Evolutionary conservation across 2,113 vertebrate genomes (phyloP).

Genomic region (Manacus vitellinus): DNA sequence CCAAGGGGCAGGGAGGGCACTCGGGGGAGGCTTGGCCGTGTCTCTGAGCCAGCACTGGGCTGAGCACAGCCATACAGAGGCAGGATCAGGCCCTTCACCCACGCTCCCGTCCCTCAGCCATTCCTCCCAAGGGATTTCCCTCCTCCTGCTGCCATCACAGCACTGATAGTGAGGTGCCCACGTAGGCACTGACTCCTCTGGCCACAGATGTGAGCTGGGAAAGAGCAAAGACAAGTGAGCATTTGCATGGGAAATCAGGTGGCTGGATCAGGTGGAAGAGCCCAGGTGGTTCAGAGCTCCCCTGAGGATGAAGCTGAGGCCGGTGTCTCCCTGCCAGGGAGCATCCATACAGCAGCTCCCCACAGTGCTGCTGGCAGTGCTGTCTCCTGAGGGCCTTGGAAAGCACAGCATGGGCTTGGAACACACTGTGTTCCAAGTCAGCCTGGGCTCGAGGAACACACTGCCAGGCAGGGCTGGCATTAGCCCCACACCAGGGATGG

Average conservation of each 20-base stretch:
- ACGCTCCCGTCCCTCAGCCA: neutral
- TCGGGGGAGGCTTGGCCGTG: fast-evolving
- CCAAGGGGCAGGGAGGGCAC: neutral
- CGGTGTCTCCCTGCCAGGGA: neutral
- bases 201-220: neutral
- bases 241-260: neutral
- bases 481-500: neutral
- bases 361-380: neutral
- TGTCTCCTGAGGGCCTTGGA: neutral
- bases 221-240: neutral
- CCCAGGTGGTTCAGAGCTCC: neutral
- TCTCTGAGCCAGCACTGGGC: neutral
- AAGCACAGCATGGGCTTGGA: neutral
- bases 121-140: neutral
- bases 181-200: neutral
- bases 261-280: neutral
- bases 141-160: neutral
- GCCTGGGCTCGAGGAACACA: neutral
- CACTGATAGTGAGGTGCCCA: neutral
- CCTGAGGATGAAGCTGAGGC: neutral
- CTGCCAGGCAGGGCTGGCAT: neutral
- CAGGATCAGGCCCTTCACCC: neutral
- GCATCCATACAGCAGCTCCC: neutral
- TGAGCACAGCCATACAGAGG: neutral
- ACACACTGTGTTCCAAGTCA: neutral